Base-by-base conservation (phyloP, 2,113 vertebrate genomes). In the Baryphthengus martii region DNA sequence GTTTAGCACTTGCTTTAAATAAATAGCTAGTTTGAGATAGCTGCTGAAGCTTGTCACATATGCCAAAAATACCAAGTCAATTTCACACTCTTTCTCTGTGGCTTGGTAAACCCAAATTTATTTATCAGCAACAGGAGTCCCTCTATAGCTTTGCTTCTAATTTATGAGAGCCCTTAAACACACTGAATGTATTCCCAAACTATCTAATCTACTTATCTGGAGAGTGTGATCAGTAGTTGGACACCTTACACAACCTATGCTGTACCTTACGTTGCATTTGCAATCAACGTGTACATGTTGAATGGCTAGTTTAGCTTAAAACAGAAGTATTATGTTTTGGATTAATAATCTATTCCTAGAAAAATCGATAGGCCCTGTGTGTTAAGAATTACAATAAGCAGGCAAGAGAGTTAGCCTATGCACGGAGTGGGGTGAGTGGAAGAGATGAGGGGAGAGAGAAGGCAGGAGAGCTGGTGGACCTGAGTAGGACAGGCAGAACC, bases 1-100 rank as follows among this genome's bases (percentile, higher is more conserved):
- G 55, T 58, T 94, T 86, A 84, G 42, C 55, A 71, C 37, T 71
- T 89, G 37, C 80, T 91, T 89, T 84, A 95, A 92, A 83, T 89
- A 89, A 92, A 45, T 40, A 77, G 14, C 50, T 62, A 45, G 42
- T 80, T 91, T 84, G 55, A 80, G 35, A 35, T 63, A 81, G 45
- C 68, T 92, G 86, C 53, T 77, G 86, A 90, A 90, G 31, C 76
- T 91, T 87, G 55, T 84, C 31, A 52, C 28, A 11, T 72, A 75
- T n/a, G 52, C 52, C 88, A 85, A 66, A 87, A 95, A 86, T 86
- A 89, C 42, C 50, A 70, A 77, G 42, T 89, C 50, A 74, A n/a
- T 73, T 31, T 74, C 50, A n/a, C 13, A 17, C 6, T 31, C 31
- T 47, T 75, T 70, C 40, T 40, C 52, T 61, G 23, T 76, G n/a